Evolutionary conservation across 2,797 vertebrate species (phyloP).

Genomic region (Ammospiza maritima): DNA sequence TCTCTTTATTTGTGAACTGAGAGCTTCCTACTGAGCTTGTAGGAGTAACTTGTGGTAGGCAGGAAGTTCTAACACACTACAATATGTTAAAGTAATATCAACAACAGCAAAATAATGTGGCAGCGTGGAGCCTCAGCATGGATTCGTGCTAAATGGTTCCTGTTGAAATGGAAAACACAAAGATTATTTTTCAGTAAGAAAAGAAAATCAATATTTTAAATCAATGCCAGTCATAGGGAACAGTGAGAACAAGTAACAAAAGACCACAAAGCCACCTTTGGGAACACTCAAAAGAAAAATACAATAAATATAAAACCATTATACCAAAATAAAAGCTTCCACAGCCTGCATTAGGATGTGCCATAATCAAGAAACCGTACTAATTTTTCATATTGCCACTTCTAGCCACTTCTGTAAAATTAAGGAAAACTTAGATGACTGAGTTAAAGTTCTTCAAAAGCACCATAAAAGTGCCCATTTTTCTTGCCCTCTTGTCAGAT

Average conservation of each 20-base stretch:
- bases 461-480: not conserved
- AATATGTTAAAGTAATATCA: slow-evolving; percentile 44
- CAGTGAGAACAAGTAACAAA: slow-evolving; percentile 21
- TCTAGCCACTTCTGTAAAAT: not conserved
- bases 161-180: slow-evolving; percentile 48
- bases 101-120: slow-evolving; percentile 51
- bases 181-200: slow-evolving; percentile 47
- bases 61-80: slow-evolving; percentile 40
- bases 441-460: not conserved
- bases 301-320: not conserved
- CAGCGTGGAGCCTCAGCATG: slow-evolving; percentile 16
- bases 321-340: not conserved
- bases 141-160: slow-evolving; percentile 18
- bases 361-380: slow-evolving; percentile 4
- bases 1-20: slow-evolving; percentile 52
- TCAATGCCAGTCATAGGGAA: slow-evolving; percentile 33
- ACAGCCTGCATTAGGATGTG: not conserved
- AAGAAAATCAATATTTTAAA: slow-evolving; percentile 60
- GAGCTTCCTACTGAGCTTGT: slow-evolving; percentile 35
- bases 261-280: not conserved
- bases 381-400: not conserved
- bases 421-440: not conserved
- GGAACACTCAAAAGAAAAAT: slow-evolving; percentile 12
- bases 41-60: slow-evolving; percentile 46
- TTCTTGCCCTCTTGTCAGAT: not conserved